Evolutionary conservation across 2,888 invertebrate species (phyloP).

Genomic region (Fragum whitleyi): DNA sequence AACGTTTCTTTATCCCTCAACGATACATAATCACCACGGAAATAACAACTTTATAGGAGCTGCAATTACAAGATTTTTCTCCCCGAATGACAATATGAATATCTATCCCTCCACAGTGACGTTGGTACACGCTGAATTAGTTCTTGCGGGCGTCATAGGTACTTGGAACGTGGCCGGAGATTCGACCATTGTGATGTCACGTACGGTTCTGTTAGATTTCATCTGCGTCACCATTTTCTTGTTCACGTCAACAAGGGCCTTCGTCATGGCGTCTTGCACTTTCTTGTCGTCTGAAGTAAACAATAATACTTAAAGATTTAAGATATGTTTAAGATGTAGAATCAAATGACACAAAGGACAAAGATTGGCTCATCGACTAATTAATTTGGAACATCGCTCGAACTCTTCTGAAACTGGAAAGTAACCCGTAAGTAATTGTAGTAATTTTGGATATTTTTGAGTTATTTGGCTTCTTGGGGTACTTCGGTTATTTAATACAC

Average conservation of each 20-base stretch:
- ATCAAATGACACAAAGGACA: neutral
- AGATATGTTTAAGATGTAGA: neutral
- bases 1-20: too few relatives aligned
- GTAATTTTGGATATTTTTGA: too few relatives aligned
- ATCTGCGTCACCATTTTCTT: slow-evolving; percentile 70
- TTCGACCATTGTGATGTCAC: slow-evolving; percentile 12
- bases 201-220: slow-evolving; percentile 46
- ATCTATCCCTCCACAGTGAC: slow-evolving; percentile 54
- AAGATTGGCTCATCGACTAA: neutral
- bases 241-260: slow-evolving; percentile 68
- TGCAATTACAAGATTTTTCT: too few relatives aligned
- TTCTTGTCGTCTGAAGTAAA: slow-evolving; percentile 68
- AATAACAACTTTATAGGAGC: too few relatives aligned
- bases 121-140: slow-evolving; percentile 40
- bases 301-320: slow-evolving; percentile 1
- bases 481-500: too few relatives aligned
- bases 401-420: too few relatives aligned
- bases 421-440: too few relatives aligned
- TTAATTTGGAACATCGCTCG: too few relatives aligned
- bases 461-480: too few relatives aligned
- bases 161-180: slow-evolving; percentile 51
- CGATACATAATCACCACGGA: too few relatives aligned
- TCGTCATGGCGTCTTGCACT: slow-evolving; percentile 70
- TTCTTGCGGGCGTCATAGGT: slow-evolving; percentile 36
- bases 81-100: too few relatives aligned